Percentiles rank a stretch among this genome's conserved stretches.
Conservation (phyloP, 2,113 vertebrate species). For the Hypocryptadius cinnamomeus region DNA sequence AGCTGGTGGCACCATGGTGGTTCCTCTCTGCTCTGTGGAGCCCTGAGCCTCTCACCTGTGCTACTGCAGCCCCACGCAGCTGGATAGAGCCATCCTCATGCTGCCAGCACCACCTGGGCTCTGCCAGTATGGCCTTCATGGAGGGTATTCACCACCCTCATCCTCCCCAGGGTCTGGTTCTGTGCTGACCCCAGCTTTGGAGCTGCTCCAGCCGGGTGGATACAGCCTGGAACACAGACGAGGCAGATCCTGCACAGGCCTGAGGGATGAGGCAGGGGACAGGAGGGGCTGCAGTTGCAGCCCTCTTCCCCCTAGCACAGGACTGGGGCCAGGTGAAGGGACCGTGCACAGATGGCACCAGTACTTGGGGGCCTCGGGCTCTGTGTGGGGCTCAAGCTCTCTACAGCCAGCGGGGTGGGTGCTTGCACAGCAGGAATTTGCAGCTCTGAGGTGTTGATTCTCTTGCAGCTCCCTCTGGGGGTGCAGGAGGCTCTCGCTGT, state of each 20-base stretch:
- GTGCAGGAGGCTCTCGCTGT: background rate
- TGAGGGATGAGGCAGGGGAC: background rate
- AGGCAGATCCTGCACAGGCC: accelerated
- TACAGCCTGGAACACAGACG: background rate
- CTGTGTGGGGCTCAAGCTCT: background rate
- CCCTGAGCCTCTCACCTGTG: accelerated
- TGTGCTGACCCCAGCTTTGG: background rate
- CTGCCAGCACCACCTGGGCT: background rate
- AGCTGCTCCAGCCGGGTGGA: background rate
- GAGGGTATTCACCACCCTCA: background rate
- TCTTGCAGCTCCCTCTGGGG: background rate
- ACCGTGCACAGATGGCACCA: accelerated
- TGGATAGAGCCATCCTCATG: accelerated
- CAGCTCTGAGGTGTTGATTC: accelerated
- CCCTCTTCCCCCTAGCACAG: background rate
- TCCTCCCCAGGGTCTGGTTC: background rate
- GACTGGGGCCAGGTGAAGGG: accelerated
- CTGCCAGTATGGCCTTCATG: accelerated
- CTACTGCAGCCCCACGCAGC: background rate
- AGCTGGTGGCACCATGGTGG: accelerated
- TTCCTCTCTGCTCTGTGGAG: too few relatives aligned
- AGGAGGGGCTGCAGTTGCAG: background rate
- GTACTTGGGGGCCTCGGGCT: too few relatives aligned
- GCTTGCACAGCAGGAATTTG: background rate
- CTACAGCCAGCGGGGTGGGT: accelerated